Evolutionary conservation across 2,113 vertebrate species (phyloP).

Genomic region (Nematolebias whitei): DNA sequence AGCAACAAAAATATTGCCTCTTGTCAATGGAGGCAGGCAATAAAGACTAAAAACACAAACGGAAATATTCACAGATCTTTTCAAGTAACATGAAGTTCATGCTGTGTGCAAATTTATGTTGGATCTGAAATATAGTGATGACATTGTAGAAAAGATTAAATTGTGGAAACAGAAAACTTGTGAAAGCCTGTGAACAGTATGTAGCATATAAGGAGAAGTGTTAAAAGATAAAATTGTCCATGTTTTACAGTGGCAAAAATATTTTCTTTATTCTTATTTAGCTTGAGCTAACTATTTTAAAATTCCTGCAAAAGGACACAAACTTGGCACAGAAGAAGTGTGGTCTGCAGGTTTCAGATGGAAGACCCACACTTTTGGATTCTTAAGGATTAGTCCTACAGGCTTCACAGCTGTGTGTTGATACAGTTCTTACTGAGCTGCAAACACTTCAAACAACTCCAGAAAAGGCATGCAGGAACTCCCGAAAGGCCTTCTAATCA

Average conservation of each 20-base stretch:
- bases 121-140: too few species aligned
- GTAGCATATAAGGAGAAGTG: too few species aligned
- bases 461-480: constrained; percentile 45
- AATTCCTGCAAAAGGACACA: constrained; percentile 14
- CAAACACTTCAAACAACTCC: constrained; percentile 58
- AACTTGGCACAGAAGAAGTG: not conserved
- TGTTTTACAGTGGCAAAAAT: not conserved
- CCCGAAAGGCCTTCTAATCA: constrained; percentile 60
- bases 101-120: too few species aligned
- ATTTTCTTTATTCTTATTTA: not conserved
- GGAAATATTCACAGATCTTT: too few species aligned
- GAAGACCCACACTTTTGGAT: constrained; percentile 36
- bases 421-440: constrained; percentile 50
- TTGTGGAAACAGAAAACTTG: too few species aligned
- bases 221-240: too few species aligned
- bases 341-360: constrained; percentile 31
- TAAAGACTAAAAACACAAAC: too few species aligned
- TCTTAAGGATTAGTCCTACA: constrained; percentile 49
- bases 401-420: constrained; percentile 48
- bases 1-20: too few species aligned
- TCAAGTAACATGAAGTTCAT: too few species aligned
- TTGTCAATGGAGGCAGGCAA: too few species aligned
- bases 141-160: too few species aligned
- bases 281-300: constrained; percentile 8
- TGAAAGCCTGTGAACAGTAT: too few species aligned